Evolutionary conservation across 2,888 invertebrate genomes (phyloP), one percentile per base, ranked within the genome.

Genomic region (Eristalis arbustorum): DNA sequence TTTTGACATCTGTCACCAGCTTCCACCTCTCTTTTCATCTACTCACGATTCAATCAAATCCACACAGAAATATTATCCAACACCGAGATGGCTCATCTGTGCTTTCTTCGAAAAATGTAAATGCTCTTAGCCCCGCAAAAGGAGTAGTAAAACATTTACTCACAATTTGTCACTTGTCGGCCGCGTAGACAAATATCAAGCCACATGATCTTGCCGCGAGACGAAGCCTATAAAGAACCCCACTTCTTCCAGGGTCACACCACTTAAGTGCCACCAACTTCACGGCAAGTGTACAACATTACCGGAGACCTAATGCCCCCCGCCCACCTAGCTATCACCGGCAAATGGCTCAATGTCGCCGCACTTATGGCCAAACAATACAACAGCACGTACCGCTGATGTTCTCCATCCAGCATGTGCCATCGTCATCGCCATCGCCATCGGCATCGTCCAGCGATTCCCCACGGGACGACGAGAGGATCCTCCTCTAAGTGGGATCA

Each of bases 311-410:
- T 69, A 28, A 25, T 63, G 1, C 13, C 56, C 66, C 72, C 18
- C 66, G 22, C 66, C 66, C 49, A 49, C 18, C 49, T 49, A 18
- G 18, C 49, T n/a, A 61, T 66, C 59, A 31, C 8, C 25, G 75
- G 34, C 75, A 80, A 80, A 80, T 84, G 84, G 71, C 84, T 84
- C 62, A 80, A 84, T 84, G 79, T 84, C 75, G 40, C 57, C 42
- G 69, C 42, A 42, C 71, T 49, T 75, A 66, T 59, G 66, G 62
- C 40, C 71, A 84, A 80, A 79, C 80, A 84, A 80, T 80, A 66
- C 69, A 14, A 71, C 40, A 80, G 71, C 84, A 84, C 84, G 80
- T 72, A 75, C 66, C 64, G 42, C 42, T 69, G 56, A 61, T 31
- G 71, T 80, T 67, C 13, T 37, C 62, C 80, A 75, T 75, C 67